These are phyloP conservation scores for Emberiza fucata DNA, from an alignment of 2,113 vertebrate genomes.

Conservation along the genomic window DNA sequence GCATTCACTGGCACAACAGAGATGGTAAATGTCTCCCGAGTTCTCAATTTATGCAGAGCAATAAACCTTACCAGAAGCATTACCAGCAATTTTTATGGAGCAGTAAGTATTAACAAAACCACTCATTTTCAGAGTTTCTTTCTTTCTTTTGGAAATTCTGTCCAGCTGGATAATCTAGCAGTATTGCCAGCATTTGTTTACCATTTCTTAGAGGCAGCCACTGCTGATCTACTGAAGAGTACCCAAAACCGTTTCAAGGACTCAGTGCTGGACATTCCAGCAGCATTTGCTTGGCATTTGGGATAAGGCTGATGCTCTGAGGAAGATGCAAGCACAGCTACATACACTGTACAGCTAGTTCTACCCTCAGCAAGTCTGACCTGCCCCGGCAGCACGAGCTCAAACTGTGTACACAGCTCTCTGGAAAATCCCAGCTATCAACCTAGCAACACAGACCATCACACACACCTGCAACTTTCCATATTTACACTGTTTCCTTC, in stretches of 20 bases:
- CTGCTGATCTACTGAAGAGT: background rate
- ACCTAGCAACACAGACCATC: background rate
- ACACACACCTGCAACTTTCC: background rate
- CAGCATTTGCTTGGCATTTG: background rate
- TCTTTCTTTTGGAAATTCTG: background rate
- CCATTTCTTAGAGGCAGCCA: background rate
- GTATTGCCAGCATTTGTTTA: background rate
- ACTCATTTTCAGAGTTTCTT: background rate
- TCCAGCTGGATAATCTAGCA: background rate
- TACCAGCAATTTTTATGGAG: background rate
- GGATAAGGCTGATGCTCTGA: background rate
- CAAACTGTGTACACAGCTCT: background rate
- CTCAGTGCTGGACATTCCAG: background rate
- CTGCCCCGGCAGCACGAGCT: background rate
- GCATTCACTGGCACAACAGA: background rate
- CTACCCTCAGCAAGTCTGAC: background rate
- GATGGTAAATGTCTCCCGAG: background rate
- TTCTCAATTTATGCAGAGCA: background rate
- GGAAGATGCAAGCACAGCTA: background rate
- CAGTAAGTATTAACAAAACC: background rate
- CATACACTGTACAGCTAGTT: background rate
- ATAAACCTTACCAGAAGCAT: background rate
- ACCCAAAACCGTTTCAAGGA: background rate
- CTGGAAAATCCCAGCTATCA: background rate
- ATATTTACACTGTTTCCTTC: background rate